A percentile compares a stretch with the other conserved stretches of the same genome.
Evolutionary conservation across 2,797 vertebrate genomes (phyloP).

Genomic region (Danio albolineatus): DNA sequence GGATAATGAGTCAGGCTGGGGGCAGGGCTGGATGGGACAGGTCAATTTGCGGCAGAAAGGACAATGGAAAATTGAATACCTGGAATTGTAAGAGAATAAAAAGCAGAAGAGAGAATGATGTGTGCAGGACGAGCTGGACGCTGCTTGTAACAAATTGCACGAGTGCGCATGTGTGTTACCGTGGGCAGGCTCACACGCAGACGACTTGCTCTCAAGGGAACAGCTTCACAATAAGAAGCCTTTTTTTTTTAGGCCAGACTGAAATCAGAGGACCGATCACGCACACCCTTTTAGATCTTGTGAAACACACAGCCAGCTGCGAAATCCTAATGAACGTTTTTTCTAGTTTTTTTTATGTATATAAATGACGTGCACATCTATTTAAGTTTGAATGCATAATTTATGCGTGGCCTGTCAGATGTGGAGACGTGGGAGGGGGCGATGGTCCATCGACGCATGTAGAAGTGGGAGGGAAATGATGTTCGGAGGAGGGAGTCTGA

Average conservation of each 20-base stretch:
- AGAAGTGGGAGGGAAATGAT: conserved; percentile 64
- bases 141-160: not conserved
- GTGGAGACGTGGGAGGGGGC: conserved; percentile 38
- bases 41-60: not conserved
- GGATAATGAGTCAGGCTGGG: conserved; percentile 11
- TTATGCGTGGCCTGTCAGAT: conserved; percentile 47
- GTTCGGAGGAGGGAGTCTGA: conserved; percentile 45
- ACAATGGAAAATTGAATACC: conserved; percentile 4
- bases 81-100: conserved; percentile 3
- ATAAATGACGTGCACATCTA: conserved; percentile 19
- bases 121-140: not conserved
- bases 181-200: conserved; percentile 1
- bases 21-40: conserved; percentile 20
- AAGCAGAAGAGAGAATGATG: not conserved
- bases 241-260: conserved; percentile 37
- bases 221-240: conserved; percentile 37
- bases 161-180: conserved; percentile 41
- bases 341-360: not conserved
- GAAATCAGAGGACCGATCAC: conserved; percentile 29
- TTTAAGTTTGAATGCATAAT: conserved; percentile 51
- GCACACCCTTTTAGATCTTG: not conserved
- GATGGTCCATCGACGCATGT: conserved; percentile 36
- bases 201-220: conserved; percentile 41
- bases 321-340: not conserved
- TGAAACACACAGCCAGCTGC: conserved; percentile 1